Conservation (phyloP, 2,888 invertebrate genomes). For the Parascotia fuliginaria region DNA sequence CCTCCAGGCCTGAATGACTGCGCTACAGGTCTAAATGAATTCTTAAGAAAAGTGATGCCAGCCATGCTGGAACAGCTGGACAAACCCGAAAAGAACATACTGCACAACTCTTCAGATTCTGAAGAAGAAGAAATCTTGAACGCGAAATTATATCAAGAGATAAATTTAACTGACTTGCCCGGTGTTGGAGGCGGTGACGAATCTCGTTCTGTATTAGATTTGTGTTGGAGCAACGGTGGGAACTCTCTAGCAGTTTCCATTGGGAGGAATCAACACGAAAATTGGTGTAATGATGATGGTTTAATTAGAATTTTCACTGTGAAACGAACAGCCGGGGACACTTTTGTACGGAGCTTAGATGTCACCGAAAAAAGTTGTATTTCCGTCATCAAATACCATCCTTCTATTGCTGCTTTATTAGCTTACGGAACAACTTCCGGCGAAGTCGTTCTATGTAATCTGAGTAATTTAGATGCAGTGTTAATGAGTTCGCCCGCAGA, state of each 20-base stretch:
- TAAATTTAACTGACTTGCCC: slow-evolving; percentile 50
- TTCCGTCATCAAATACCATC: slow-evolving; percentile 66
- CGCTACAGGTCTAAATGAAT: slow-evolving; percentile 56
- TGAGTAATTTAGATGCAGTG: slow-evolving; percentile 53
- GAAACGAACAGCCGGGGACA: slow-evolving; percentile 80
- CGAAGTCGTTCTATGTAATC: slow-evolving; percentile 69
- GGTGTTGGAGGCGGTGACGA: slow-evolving; percentile 64
- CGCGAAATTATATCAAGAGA: slow-evolving; percentile 67
- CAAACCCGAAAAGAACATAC: slow-evolving; percentile 54
- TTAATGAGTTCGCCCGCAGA: slow-evolving; percentile 63
- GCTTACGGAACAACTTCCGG: slow-evolving; percentile 74
- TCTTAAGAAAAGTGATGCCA: slow-evolving; percentile 70
- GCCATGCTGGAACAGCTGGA: slow-evolving; percentile 70
- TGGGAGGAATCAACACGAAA: slow-evolving; percentile 66
- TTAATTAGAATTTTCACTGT: slow-evolving; percentile 65
- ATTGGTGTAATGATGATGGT: slow-evolving; percentile 73
- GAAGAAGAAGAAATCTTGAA: slow-evolving; percentile 67
- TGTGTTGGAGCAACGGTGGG: slow-evolving; percentile 71
- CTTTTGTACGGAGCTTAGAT: slow-evolving; percentile 60
- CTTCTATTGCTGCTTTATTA: slow-evolving; percentile 59
- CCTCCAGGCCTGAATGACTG: slow-evolving; percentile 49
- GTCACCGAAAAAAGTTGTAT: slow-evolving; percentile 73
- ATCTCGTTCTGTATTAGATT: slow-evolving; percentile 54
- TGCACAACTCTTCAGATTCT: slow-evolving; percentile 67
- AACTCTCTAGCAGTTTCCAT: slow-evolving; percentile 69